Evolutionary conservation across 2,113 vertebrate species (phyloP).

Genomic region (Peucedramus taeniatus): DNA sequence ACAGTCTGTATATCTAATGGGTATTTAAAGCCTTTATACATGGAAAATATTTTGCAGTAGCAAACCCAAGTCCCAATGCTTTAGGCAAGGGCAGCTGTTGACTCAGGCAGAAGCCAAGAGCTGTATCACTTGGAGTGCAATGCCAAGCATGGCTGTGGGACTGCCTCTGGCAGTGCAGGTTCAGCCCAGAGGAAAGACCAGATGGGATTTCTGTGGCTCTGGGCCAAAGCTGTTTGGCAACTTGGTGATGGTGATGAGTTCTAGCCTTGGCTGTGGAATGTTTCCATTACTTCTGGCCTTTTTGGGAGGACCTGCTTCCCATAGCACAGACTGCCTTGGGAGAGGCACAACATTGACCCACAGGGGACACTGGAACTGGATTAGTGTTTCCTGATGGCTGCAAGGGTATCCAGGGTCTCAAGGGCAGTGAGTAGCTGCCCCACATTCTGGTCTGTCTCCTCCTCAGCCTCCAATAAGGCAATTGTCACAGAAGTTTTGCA

Average conservation of each 20-base stretch:
- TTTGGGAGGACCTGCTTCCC: background rate
- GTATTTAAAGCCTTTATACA: background rate
- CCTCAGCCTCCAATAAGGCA: background rate
- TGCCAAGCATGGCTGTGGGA: fast-evolving
- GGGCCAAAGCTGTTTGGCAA: background rate
- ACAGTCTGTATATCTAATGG: background rate
- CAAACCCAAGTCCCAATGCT: background rate
- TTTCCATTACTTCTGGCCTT: background rate
- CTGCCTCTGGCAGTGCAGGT: background rate
- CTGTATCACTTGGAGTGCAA: background rate
- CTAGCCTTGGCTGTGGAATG: background rate
- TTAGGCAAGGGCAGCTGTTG: background rate
- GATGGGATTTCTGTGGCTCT: background rate
- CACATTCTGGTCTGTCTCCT: background rate
- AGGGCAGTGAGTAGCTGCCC: background rate
- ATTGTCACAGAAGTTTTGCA: background rate
- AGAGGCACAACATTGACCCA: background rate
- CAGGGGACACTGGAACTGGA: background rate
- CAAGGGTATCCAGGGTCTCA: background rate
- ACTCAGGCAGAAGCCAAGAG: background rate
- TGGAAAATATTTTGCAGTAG: background rate
- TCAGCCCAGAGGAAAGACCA: background rate
- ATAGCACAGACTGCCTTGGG: background rate
- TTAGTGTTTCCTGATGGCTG: background rate
- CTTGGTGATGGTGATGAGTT: background rate